Conservation (phyloP, 1,140 invertebrate genomes). For the Drosophila cardini region DNA sequence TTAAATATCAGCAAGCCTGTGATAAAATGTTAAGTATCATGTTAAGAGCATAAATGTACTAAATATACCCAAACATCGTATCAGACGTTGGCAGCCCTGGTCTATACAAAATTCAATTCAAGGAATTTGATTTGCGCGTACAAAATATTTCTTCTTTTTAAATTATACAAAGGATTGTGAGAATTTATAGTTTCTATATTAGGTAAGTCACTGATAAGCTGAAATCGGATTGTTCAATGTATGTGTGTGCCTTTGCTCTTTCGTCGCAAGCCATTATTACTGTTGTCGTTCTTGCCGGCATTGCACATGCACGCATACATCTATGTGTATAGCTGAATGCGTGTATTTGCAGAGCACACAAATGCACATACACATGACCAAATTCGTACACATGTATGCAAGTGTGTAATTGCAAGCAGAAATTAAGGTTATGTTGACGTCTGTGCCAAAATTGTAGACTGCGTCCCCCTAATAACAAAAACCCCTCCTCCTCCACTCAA, state of each 20-base stretch:
- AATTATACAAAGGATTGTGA: background rate
- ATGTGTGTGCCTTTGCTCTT: background rate
- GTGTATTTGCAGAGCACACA: background rate
- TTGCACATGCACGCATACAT: constrained; percentile 16
- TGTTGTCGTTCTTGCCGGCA: constrained; percentile 24
- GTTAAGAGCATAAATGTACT: constrained; percentile 10
- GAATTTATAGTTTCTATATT: background rate
- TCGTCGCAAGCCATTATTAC: background rate
- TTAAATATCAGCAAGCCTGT: too few species aligned
- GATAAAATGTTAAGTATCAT: too few species aligned
- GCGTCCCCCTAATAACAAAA: constrained; percentile 24
- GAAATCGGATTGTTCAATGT: background rate
- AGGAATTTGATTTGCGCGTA: background rate
- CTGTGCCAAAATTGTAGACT: constrained; percentile 7
- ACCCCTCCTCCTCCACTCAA: background rate
- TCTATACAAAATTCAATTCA: background rate
- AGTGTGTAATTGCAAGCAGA: constrained; percentile 9
- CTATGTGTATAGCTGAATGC: background rate
- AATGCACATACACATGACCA: background rate
- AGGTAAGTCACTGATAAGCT: constrained; percentile 5
- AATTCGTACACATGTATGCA: background rate
- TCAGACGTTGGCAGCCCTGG: constrained; percentile 11
- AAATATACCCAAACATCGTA: constrained; percentile 27
- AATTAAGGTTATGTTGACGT: constrained; percentile 45
- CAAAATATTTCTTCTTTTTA: background rate